phyloP scores from a whole-genome alignment of 2,113 vertebrate genomes.

The Hyperopisus bebe region DNA sequence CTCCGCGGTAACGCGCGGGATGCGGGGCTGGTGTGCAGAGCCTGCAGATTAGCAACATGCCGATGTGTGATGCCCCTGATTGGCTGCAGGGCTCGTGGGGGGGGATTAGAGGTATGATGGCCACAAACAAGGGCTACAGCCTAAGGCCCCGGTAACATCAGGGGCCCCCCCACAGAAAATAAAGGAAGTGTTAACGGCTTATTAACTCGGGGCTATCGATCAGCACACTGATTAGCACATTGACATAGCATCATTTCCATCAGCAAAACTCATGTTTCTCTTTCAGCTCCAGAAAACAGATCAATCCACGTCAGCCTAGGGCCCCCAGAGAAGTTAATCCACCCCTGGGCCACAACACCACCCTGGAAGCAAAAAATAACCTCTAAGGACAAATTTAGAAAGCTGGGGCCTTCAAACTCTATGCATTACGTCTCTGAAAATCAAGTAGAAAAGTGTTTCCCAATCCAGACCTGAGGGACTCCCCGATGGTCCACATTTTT shows the following conservation, averaged over 20 bases:
- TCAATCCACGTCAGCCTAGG: neutral
- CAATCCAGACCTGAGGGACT: neutral
- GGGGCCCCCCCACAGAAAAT: neutral
- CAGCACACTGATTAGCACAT: neutral
- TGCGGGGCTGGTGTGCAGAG: neutral
- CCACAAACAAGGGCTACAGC: neutral
- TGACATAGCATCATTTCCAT: neutral
- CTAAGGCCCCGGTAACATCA: neutral
- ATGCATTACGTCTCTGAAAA: neutral
- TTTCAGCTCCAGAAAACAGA: neutral
- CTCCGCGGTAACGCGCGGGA: neutral
- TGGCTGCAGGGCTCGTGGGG: neutral
- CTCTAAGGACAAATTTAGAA: neutral
- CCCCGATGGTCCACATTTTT: neutral
- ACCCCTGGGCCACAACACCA: neutral
- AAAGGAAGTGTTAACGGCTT: neutral
- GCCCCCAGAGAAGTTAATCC: neutral
- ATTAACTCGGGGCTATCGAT: neutral
- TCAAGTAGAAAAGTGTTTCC: neutral
- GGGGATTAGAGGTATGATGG: conserved; percentile 13
- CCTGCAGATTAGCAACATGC: conserved; percentile 20
- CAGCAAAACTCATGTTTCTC: neutral
- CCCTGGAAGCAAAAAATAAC: neutral
- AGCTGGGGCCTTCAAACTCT: neutral
- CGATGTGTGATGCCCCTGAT: conserved; percentile 26